Evolutionary conservation across 2,888 invertebrate species (phyloP).

Genomic region (Tiliacea citrago): DNA sequence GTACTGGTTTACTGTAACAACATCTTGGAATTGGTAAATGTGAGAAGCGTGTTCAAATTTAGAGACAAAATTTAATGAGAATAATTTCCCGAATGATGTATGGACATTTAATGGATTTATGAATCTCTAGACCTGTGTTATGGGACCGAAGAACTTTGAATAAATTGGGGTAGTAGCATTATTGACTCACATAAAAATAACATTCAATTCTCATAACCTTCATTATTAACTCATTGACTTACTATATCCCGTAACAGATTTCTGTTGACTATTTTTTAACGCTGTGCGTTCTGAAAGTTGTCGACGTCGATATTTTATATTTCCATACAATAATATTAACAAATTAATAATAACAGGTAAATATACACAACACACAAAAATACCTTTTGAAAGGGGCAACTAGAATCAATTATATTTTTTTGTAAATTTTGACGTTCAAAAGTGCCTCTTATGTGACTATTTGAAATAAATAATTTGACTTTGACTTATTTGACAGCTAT

Average conservation of each 20-base stretch:
- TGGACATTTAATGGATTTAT: not conserved
- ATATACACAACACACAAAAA: too few relatives aligned
- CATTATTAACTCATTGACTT: not conserved
- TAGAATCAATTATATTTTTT: too few relatives aligned
- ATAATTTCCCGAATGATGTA: not conserved
- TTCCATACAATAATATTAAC: too few relatives aligned
- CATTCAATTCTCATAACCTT: not conserved
- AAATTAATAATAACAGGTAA: too few relatives aligned
- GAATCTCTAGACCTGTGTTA: not conserved
- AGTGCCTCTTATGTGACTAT: too few relatives aligned
- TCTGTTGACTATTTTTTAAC: not conserved
- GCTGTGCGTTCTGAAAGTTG: too few relatives aligned
- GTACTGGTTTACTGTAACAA: not conserved
- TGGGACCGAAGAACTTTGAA: not conserved
- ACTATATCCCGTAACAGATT: not conserved
- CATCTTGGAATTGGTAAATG: not conserved
- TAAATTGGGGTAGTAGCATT: not conserved
- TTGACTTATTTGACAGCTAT: too few relatives aligned
- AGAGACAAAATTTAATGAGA: not conserved
- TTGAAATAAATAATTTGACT: too few relatives aligned
- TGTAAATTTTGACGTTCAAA: too few relatives aligned
- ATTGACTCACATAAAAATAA: conserved; percentile 3
- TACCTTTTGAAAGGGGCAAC: too few relatives aligned
- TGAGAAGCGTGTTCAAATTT: not conserved
- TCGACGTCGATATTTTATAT: too few relatives aligned